phyloP scores from a whole-genome alignment of 2,888 invertebrate genomes.

The Cepaea hortensis region DNA sequence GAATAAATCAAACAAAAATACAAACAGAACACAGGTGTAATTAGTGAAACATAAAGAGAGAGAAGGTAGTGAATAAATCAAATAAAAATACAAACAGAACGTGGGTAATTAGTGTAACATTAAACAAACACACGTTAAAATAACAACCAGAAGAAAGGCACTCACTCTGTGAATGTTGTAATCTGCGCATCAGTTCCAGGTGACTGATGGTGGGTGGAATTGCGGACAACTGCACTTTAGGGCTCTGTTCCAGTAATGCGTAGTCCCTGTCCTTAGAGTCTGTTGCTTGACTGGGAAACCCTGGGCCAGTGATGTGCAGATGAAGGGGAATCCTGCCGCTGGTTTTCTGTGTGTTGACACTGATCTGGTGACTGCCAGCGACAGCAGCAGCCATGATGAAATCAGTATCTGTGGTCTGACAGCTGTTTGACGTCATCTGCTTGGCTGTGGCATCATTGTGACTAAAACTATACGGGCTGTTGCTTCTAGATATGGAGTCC shows the following conservation, averaged over 20 bases:
- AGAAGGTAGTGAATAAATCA: too few species aligned
- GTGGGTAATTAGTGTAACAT: too few species aligned
- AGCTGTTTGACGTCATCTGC: slow-evolving; percentile 6
- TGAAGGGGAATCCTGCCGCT: not conserved
- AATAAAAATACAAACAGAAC: too few species aligned
- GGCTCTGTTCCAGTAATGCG: not conserved
- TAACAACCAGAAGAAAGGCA: not conserved
- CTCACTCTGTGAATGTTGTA: slow-evolving; percentile 44
- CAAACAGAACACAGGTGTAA: too few species aligned
- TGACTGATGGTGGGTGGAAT: slow-evolving; percentile 32
- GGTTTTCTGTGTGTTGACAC: not conserved
- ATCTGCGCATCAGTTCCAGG: slow-evolving; percentile 38
- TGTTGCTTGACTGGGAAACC: not conserved
- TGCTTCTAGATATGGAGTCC: slow-evolving; percentile 39
- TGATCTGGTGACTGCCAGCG: not conserved
- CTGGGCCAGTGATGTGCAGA: not conserved
- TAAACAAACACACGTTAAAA: too few species aligned
- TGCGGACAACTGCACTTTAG: slow-evolving; percentile 25
- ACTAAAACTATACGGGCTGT: slow-evolving; percentile 20
- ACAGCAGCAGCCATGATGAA: slow-evolving; percentile 23
- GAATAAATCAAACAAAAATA: too few species aligned
- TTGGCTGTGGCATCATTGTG: not conserved
- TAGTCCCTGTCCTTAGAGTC: not conserved
- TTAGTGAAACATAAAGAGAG: too few species aligned
- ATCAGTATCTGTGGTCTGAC: slow-evolving; percentile 34